Base-by-base conservation (phyloP, 2,888 invertebrate species). In the Taenaris catops region DNA sequence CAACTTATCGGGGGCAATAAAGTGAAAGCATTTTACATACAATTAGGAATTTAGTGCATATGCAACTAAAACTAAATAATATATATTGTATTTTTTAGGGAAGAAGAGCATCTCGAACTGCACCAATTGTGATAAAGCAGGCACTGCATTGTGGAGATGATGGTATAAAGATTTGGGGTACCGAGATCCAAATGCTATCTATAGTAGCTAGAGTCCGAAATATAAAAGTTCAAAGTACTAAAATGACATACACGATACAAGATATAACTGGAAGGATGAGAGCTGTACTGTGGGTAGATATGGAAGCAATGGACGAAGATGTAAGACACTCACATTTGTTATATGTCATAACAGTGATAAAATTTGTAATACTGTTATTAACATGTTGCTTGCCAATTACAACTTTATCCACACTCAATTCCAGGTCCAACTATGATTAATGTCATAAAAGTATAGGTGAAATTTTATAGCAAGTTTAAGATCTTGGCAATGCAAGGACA, bases 181-280 rank as follows among this genome's bases (percentile, higher is more conserved):
- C 81, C 7, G 87, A 87, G 41, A 71, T 87, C 29, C 86, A 86
- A 55, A 86, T 87, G 37, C 76, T 83, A 0, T 73, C 65, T 2
- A 53, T 87, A 42, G 72, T 87, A 4, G 87, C 83, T 10, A 58
- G 83, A 28, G 54, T 87, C 1, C 60, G 67, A 23, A 86, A 81
- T 40, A 84, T 87, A 19, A 60, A 74, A 23, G 65, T 84, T 52
- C 87, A 87, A 42, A 87, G 87, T 48, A 83, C 81, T 1, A 87
- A 87, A 60, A 86, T 87, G 9, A 84, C 83, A 20, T 87, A 87
- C 38, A 87, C 81, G 21, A 75, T 87, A 44, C 84, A 87, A 55
- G 87, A 87, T 46, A 84, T 87, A 10, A 87, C 87, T 1, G 87
- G 87, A 0, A 67, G 81, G 40, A 87, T 87, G 87, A 63, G 69